These are phyloP conservation scores for Calephelis perditalis DNA, from an alignment of 2,888 invertebrate species.

Conservation along the genomic window DNA sequence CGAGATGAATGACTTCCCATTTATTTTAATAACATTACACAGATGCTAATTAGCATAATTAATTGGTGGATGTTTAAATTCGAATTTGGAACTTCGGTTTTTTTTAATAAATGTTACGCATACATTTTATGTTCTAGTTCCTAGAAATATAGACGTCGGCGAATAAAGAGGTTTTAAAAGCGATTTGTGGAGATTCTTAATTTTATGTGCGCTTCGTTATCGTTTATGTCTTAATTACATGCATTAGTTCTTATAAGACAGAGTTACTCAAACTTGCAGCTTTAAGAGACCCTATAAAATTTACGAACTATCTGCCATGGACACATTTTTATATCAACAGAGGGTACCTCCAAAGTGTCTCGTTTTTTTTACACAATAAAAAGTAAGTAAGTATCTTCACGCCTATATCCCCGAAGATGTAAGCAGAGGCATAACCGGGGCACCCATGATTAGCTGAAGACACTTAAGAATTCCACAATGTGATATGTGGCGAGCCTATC, in stretches of 20 bases:
- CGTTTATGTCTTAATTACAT: not conserved
- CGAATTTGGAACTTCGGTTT: slow-evolving; percentile 8
- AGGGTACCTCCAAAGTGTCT: no score
- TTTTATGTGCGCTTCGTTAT: not conserved
- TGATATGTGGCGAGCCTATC: no score
- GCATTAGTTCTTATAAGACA: not conserved
- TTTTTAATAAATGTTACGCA: not conserved
- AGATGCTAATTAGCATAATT: slow-evolving; percentile 12
- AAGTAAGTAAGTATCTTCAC: no score
- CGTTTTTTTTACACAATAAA: no score
- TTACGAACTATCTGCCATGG: no score
- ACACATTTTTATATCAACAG: no score
- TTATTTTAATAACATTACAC: slow-evolving; percentile 12
- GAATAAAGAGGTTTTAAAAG: slow-evolving; percentile 7
- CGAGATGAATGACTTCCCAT: slow-evolving; percentile 12
- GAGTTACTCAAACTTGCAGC: no score
- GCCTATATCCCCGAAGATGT: no score
- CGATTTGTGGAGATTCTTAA: not conserved
- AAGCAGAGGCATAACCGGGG: no score
- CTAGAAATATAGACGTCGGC: not conserved
- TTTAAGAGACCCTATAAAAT: no score
- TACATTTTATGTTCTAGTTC: not conserved
- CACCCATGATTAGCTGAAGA: no score
- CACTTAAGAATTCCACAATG: no score
- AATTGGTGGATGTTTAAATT: slow-evolving; percentile 12